These are phyloP conservation scores for Drosophila pseudoobscura DNA, from an alignment of 1,140 invertebrate genomes.

Conservation along the genomic window DNA sequence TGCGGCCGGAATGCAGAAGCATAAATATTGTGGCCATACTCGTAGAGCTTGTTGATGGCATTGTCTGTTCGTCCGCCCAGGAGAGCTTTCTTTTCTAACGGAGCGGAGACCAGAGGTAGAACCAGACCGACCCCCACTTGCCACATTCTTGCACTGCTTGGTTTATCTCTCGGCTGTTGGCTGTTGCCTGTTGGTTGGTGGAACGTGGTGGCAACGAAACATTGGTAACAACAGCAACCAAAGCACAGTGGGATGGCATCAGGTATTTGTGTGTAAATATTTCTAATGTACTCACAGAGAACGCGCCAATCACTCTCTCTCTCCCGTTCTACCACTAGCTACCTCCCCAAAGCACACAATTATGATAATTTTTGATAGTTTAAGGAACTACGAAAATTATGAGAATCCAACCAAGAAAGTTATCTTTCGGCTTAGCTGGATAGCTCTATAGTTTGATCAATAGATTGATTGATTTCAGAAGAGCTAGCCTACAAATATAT, in stretches of 20 bases:
- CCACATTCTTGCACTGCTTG: slow-evolving; percentile 51
- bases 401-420: not conserved
- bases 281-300: not conserved
- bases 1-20: not conserved
- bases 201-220: slow-evolving; percentile 60
- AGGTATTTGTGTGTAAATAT: not conserved
- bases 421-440: not conserved
- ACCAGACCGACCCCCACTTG: slow-evolving; percentile 12
- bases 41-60: slow-evolving; percentile 1
- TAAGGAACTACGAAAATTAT: too few relatives aligned
- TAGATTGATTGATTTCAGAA: too few relatives aligned
- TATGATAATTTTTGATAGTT: too few relatives aligned
- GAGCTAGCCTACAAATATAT: too few relatives aligned
- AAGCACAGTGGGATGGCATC: slow-evolving; percentile 39
- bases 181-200: slow-evolving; percentile 15
- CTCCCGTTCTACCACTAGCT: too few relatives aligned
- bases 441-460: too few relatives aligned
- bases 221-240: slow-evolving; percentile 56
- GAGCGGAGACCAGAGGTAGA: not conserved
- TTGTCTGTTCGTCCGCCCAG: slow-evolving; percentile 5
- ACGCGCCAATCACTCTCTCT: too few relatives aligned
- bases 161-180: not conserved
- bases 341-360: too few relatives aligned
- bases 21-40: not conserved
- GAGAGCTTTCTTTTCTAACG: slow-evolving; percentile 62